Conservation (phyloP, 2,888 invertebrate genomes). For the Pollenia labialis region DNA sequence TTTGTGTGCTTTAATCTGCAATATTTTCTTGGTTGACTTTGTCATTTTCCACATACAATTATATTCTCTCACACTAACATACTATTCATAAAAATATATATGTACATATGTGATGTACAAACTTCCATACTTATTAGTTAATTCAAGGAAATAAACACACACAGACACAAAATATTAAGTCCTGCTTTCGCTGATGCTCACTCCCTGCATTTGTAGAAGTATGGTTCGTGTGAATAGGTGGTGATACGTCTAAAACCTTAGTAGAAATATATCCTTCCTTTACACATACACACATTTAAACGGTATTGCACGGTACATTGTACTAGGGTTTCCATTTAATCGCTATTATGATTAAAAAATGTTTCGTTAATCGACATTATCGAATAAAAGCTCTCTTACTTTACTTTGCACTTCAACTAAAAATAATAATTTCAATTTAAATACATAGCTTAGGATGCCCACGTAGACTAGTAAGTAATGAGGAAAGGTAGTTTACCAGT, state of each 20-base stretch:
- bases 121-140: conserved; percentile 17
- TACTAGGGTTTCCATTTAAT: background rate
- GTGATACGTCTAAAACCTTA: conserved; percentile 67
- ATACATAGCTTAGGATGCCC: no score
- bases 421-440: no score
- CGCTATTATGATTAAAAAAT: no score
- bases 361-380: no score
- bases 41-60: conserved; percentile 61
- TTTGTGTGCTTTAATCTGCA: conserved; percentile 66
- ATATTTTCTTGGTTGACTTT: conserved; percentile 72
- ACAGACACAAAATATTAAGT: conserved; percentile 42
- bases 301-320: conserved; percentile 25
- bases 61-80: conserved; percentile 16
- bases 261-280: conserved; percentile 62
- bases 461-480: no score
- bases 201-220: conserved; percentile 25
- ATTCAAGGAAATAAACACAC: conserved; percentile 26
- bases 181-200: conserved; percentile 69
- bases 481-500: no score
- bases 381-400: no score
- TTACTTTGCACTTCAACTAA: no score
- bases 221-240: conserved; percentile 73
- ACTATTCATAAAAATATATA: no score
- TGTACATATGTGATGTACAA: background rate
- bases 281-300: conserved; percentile 6